Conservation (phyloP, 1,140 invertebrate species). For the Musca vetustissima region DNA sequence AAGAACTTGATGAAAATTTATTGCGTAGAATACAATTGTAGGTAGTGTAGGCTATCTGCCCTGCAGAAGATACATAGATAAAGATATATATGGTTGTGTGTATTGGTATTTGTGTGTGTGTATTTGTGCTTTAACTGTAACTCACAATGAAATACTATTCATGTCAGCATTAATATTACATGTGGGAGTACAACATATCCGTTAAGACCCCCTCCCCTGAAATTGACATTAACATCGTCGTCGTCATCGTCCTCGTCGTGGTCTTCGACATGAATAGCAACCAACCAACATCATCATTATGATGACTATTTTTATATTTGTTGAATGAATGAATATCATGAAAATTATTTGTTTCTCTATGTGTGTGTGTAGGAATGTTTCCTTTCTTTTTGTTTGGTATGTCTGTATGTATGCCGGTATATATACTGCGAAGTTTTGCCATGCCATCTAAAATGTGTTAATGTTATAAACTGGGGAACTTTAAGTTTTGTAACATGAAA, state of each 20-base stretch:
- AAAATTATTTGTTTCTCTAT: no score
- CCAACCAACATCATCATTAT: background rate
- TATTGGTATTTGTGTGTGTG: background rate
- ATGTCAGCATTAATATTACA: no score
- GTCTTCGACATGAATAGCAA: no score
- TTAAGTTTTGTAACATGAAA: no score
- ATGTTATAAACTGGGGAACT: no score
- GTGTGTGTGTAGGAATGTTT: background rate
- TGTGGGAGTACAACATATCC: no score
- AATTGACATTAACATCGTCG: no score
- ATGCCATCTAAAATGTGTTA: no score
- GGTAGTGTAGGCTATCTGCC: background rate
- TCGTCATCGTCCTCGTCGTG: no score
- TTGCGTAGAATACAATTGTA: slow-evolving; percentile 4
- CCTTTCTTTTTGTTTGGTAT: background rate
- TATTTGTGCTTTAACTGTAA: no score
- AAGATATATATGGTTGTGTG: background rate
- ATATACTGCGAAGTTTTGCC: background rate
- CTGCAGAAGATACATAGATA: background rate
- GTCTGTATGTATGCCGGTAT: background rate
- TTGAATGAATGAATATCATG: slow-evolving; percentile 10
- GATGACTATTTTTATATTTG: background rate
- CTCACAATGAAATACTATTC: no score
- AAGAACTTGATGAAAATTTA: slow-evolving; percentile 1
- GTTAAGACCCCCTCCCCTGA: no score